These are phyloP conservation scores for Scolanthus callimorphus DNA, from an alignment of 92 coral and sea anemone species.

Conservation along the genomic window DNA sequence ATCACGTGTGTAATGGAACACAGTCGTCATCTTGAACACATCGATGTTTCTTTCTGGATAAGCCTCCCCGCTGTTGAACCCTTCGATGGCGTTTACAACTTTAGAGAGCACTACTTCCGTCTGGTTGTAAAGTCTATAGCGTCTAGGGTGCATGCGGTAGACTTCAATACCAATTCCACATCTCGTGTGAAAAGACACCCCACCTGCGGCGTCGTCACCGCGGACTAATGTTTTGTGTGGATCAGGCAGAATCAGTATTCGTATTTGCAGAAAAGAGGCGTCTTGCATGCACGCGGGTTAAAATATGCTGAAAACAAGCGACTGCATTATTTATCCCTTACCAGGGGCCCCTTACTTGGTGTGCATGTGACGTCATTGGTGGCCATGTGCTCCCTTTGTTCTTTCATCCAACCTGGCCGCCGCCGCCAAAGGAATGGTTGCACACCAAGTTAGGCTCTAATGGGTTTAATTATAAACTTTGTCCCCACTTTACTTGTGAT, in stretches of 20 bases:
- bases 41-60: slow-evolving; percentile 35
- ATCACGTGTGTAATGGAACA: slow-evolving; percentile 36
- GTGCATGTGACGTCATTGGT: too few relatives aligned
- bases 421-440: too few relatives aligned
- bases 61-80: slow-evolving; percentile 45
- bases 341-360: too few relatives aligned
- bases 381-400: too few relatives aligned
- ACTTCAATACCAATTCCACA: slow-evolving; percentile 51
- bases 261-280: neutral
- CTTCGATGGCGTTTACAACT: slow-evolving; percentile 40
- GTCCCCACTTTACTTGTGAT: slow-evolving; percentile 59
- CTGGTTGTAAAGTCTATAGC: slow-evolving; percentile 24
- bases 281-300: neutral
- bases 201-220: neutral
- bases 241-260: neutral
- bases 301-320: too few relatives aligned
- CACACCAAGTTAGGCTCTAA: too few relatives aligned
- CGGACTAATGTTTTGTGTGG: neutral
- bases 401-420: too few relatives aligned
- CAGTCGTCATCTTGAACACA: slow-evolving; percentile 22
- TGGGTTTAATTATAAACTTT: slow-evolving; percentile 15
- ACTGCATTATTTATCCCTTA: too few relatives aligned
- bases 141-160: slow-evolving; percentile 46
- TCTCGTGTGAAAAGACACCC: slow-evolving; percentile 9
- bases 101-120: slow-evolving; percentile 21